Conservation (phyloP, 2,888 invertebrate genomes). For the Leptogaster cylindrica region DNA sequence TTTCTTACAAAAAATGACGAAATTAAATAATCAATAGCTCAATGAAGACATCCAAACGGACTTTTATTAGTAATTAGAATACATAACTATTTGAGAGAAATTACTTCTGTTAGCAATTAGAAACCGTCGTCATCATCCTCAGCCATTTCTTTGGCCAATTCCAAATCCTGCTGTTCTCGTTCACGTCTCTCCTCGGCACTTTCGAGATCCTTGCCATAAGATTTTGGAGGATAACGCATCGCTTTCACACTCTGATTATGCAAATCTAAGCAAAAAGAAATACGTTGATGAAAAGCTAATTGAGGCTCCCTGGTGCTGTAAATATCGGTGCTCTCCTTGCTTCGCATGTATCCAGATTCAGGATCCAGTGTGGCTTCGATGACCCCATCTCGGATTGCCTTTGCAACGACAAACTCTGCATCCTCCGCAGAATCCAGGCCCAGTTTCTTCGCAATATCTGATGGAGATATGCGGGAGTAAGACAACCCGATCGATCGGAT, state of each 20-base stretch:
- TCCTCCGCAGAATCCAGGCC: conserved; percentile 95
- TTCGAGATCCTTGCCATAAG: conserved; percentile 97
- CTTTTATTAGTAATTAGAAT: too few relatives aligned
- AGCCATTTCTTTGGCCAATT: conserved; percentile 99
- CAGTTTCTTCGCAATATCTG: conserved; percentile 92
- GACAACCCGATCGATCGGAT: conserved; percentile 94
- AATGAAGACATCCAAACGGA: too few relatives aligned
- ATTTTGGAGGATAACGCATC: conserved; percentile 98
- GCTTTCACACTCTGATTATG: conserved; percentile 99
- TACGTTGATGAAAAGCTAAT: conserved; percentile 94
- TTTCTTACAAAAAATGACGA: too few relatives aligned
- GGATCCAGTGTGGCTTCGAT: conserved; percentile 98
- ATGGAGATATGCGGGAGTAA: conserved; percentile 94
- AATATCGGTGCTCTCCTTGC: conserved; percentile 95
- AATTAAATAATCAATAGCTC: too few relatives aligned
- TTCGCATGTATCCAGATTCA: conserved; percentile 94
- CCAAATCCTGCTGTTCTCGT: conserved; percentile 96
- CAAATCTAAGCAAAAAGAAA: conserved; percentile 95
- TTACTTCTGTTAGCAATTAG: too few relatives aligned
- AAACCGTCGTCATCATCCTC: conserved; percentile 98
- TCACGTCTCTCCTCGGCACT: conserved; percentile 96
- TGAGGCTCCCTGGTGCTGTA: conserved; percentile 97
- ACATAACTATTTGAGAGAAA: too few relatives aligned
- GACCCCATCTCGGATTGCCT: conserved; percentile 97
- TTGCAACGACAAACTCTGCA: conserved; percentile 98